A percentile compares a stretch with the other conserved stretches of the same genome.
Evolutionary conservation across 2,113 vertebrate genomes (phyloP).

Genomic region (Mastomys natalensis): DNA sequence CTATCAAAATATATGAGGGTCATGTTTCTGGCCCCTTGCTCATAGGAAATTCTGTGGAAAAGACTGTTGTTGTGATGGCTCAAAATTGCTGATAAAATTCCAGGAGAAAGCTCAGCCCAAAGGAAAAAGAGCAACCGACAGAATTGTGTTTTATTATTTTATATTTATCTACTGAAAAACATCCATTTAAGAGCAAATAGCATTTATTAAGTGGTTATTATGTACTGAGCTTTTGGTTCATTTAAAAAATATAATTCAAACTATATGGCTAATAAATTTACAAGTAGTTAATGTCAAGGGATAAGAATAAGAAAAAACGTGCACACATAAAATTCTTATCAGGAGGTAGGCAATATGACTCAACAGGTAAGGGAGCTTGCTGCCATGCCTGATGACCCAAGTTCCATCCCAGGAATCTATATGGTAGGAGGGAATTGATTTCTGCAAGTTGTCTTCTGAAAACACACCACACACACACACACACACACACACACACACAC

Average conservation of each 20-base stretch:
- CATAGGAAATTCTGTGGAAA: background rate
- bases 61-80: background rate
- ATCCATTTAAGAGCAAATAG: background rate
- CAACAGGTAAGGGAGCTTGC: background rate
- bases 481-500: background rate
- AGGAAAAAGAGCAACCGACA: background rate
- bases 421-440: background rate
- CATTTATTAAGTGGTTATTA: slow-evolving; percentile 1
- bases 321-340: background rate
- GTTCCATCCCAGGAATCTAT: too few relatives aligned
- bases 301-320: background rate
- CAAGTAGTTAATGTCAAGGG: background rate
- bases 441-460: background rate
- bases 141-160: background rate
- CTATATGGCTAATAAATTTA: slow-evolving; percentile 47
- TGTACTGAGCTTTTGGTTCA: background rate
- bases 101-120: background rate
- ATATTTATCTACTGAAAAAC: slow-evolving; percentile 21
- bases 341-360: background rate
- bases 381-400: background rate
- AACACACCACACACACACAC: background rate
- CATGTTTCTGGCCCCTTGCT: background rate
- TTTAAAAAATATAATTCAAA: slow-evolving; percentile 44
- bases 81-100: slow-evolving; percentile 20
- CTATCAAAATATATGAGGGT: background rate